Conservation (phyloP, 2,888 invertebrate species). For the Acanthosoma haemorrhoidale region DNA sequence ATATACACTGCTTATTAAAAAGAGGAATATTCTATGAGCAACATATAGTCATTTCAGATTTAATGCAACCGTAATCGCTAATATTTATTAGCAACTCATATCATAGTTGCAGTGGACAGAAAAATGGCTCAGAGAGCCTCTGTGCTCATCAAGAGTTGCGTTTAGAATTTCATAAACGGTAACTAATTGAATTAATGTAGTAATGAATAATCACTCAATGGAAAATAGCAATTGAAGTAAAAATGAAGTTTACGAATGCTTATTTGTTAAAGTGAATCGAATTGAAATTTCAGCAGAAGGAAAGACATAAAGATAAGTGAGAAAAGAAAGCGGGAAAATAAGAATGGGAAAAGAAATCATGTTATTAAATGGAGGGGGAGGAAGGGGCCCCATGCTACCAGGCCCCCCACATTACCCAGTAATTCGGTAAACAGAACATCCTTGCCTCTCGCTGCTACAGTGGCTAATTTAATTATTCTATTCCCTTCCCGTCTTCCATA, state of each 20-base stretch:
- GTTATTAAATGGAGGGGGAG: background rate
- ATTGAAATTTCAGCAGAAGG: background rate
- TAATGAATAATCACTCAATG: background rate
- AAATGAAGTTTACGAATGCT: too few relatives aligned
- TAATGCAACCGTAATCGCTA: too few relatives aligned
- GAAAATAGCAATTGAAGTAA: too few relatives aligned
- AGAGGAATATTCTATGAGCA: too few relatives aligned
- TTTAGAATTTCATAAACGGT: too few relatives aligned
- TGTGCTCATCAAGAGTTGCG: too few relatives aligned
- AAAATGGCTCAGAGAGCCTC: too few relatives aligned
- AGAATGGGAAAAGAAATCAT: constrained; percentile 1
- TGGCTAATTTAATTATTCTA: background rate
- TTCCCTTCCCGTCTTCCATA: background rate
- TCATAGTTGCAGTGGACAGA: too few relatives aligned
- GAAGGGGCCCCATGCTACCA: background rate
- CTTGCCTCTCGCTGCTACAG: background rate
- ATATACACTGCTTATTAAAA: too few relatives aligned
- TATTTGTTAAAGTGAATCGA: constrained; percentile 7
- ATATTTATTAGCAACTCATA: too few relatives aligned
- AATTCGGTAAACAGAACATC: background rate
- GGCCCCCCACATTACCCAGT: background rate
- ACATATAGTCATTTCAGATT: too few relatives aligned
- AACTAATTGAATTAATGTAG: background rate
- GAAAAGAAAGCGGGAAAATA: background rate
- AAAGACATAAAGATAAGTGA: background rate